A percentile compares a stretch with the other conserved stretches of the same genome.
Conservation (phyloP, 2,797 vertebrate genomes). For the Lithobates sylvaticus region DNA sequence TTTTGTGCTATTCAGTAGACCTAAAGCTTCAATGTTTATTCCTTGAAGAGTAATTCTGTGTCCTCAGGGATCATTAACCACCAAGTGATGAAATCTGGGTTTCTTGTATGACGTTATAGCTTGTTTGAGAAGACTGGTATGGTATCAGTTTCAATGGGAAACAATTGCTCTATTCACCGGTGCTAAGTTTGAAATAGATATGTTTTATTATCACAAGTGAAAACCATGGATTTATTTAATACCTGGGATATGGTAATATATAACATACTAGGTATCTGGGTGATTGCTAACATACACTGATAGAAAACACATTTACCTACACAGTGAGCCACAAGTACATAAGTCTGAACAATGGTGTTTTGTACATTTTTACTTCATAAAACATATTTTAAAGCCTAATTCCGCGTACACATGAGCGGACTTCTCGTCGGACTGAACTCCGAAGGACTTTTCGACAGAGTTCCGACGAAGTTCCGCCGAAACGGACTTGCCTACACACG, state of each 20-base stretch:
- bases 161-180: constrained; percentile 2
- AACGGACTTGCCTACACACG: too few species aligned
- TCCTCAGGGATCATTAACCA: not conserved
- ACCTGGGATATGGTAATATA: not conserved
- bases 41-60: not conserved
- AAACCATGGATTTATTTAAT: constrained; percentile 26
- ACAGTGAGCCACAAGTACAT: constrained; percentile 7
- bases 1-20: not conserved
- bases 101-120: constrained; percentile 4
- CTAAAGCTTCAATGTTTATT: not conserved
- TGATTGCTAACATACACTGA: constrained; percentile 36
- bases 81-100: constrained; percentile 14
- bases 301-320: not conserved
- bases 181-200: not conserved
- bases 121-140: constrained; percentile 36
- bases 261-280: not conserved
- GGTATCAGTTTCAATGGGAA: not conserved
- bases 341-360: too few species aligned
- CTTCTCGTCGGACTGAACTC: too few species aligned
- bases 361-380: too few species aligned
- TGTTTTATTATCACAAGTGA: not conserved
- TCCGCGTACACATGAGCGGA: too few species aligned
- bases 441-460: too few species aligned
- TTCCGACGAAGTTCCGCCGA: too few species aligned
- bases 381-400: too few species aligned